Evolutionary conservation across 2,113 vertebrate species (phyloP), one percentile per base, ranked within the genome.

Genomic region (Corythoichthys intestinalis): DNA sequence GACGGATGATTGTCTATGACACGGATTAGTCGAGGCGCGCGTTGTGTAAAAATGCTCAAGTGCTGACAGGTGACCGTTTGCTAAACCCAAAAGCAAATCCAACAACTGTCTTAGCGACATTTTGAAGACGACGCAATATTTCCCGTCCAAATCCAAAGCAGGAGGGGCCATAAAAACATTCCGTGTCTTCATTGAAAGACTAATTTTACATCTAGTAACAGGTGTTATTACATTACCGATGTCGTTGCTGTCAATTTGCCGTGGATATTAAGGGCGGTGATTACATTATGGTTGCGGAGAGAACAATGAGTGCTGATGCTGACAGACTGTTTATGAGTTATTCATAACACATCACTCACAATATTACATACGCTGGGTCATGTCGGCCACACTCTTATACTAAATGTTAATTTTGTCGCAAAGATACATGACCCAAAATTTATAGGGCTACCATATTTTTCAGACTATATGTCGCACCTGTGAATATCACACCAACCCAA

Each of bases 121-220:
- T 35, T 53, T 72, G 69, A 67, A 49, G 50, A 65, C 67, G 65
- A 67, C 66, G 73, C 79, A 77, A 65, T 67, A 65, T 65, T 61
- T 11, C 58, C 46, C 70, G 80, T 72, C 78, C 85, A 80, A 79
- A 77, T 66, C 57, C 70, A 49, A 76, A 72, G 50, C 73, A 58
- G 70, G 73, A 59, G 65, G 74, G 53, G 76, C 80, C 65, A 50
- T 82, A 79, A 69, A 85, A 84, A 78, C 73, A 82, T 70, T 76
- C 77, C 77, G 74, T 76, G 80, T 87, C 78, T 83, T 76, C 49
- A 87, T 84, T 84, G 82, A 73, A 81, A 85, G 87, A 90, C 77
- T 84, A 71, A 89, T 91, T 89, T 87, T 49, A 74, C 82, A 87
- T 85, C 72, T 86, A 73, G 75, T 83, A 78, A 86, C 76, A 86